phyloP scores from a whole-genome alignment of 2,113 vertebrate genomes.

The Myotis yumanensis region DNA sequence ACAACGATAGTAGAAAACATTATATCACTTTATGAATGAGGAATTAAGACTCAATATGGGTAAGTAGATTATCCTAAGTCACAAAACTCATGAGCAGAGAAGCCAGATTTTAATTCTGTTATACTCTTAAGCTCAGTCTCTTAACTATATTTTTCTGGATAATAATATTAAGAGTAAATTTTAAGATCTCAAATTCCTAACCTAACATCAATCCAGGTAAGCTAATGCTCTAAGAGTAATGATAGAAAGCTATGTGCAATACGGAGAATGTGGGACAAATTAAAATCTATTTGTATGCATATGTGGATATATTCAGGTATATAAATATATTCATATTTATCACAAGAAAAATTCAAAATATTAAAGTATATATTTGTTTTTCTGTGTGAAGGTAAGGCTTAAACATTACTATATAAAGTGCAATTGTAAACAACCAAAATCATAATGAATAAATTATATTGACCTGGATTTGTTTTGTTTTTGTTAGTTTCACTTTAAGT shows the following conservation, averaged over 20 bases:
- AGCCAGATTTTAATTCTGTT: not conserved
- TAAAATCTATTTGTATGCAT: not conserved
- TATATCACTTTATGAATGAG: not conserved
- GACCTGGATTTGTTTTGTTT: not conserved
- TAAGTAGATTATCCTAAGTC: not conserved
- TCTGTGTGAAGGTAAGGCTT: not conserved
- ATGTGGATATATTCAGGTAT: not conserved
- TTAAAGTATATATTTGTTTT: not conserved
- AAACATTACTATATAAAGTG: not conserved
- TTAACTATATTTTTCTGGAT: not conserved
- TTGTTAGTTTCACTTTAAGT: not conserved
- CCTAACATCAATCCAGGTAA: not conserved
- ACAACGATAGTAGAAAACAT: not conserved
- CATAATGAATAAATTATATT: not conserved
- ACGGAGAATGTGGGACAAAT: not conserved
- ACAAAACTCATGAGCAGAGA: not conserved
- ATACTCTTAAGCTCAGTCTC: not conserved
- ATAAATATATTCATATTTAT: not conserved
- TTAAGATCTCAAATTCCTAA: slow-evolving; percentile 20
- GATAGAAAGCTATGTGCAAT: not conserved
- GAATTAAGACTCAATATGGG: not conserved
- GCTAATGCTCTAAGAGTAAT: not conserved
- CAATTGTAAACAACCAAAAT: not conserved
- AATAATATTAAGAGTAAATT: not conserved
- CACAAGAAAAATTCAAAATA: not conserved